phyloP scores from a whole-genome alignment of 2,888 invertebrate species.

The Troglohyphantes excavatus region DNA sequence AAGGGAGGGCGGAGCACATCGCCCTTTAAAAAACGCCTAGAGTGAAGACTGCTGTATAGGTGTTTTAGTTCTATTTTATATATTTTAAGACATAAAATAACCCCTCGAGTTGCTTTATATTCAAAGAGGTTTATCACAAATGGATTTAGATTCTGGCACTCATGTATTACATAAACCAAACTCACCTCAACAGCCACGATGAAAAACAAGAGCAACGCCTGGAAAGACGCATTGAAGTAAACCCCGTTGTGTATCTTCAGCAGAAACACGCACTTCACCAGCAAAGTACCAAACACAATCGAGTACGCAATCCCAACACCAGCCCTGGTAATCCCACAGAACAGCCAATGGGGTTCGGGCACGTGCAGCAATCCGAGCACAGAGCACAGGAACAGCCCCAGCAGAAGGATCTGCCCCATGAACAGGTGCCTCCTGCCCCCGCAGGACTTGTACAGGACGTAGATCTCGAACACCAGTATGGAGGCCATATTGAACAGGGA shows the following conservation, averaged over 20 bases:
- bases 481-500: constrained; percentile 92
- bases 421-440: constrained; percentile 91
- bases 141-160: no score
- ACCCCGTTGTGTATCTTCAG: constrained; percentile 95
- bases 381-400: constrained; percentile 91
- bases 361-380: constrained; percentile 90
- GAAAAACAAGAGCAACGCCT: constrained; percentile 92
- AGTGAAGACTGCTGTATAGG: no score
- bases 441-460: constrained; percentile 91
- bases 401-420: constrained; percentile 90
- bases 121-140: no score
- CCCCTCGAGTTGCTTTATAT: no score
- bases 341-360: constrained; percentile 89
- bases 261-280: constrained; percentile 96
- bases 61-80: no score
- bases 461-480: constrained; percentile 92
- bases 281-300: constrained; percentile 93
- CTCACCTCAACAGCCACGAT: constrained; percentile 89
- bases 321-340: constrained; percentile 91
- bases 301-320: constrained; percentile 90
- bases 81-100: no score
- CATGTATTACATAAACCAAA: no score
- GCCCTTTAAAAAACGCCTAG: no score
- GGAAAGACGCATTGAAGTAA: constrained; percentile 95
- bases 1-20: no score